phyloP scores from a whole-genome alignment of 2,888 invertebrate genomes.

The Eupeodes luniger region DNA sequence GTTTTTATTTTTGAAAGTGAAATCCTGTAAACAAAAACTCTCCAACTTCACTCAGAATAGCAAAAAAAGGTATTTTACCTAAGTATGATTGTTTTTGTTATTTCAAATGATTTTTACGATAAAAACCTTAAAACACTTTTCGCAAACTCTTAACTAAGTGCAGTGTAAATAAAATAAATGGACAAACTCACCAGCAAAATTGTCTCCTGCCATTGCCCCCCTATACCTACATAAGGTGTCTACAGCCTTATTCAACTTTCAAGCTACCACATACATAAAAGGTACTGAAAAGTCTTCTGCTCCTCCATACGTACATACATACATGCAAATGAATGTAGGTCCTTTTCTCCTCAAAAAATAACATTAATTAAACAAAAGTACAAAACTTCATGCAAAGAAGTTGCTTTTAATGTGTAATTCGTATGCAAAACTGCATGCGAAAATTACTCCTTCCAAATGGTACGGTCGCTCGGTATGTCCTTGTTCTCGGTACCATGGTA shows the following conservation, averaged over 20 bases:
- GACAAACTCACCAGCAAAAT: constrained; percentile 34
- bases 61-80: background rate
- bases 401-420: constrained; percentile 72
- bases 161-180: constrained; percentile 60
- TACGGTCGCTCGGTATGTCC: background rate
- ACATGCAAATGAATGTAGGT: background rate
- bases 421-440: constrained; percentile 73
- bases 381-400: constrained; percentile 63
- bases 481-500: constrained; percentile 39
- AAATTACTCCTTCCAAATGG: constrained; percentile 47
- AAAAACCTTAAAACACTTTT: constrained; percentile 31
- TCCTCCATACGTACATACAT: background rate
- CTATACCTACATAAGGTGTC: background rate
- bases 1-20: no score
- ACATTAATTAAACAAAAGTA: constrained; percentile 74
- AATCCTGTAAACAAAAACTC: background rate
- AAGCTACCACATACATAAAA: background rate
- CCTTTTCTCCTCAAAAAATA: constrained; percentile 29
- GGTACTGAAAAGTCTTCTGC: background rate
- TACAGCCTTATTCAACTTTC: constrained; percentile 6
- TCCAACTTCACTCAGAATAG: background rate
- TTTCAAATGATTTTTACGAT: constrained; percentile 13
- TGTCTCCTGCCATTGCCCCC: background rate
- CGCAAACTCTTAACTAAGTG: constrained; percentile 35
- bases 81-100: background rate